phyloP scores from a whole-genome alignment of 2,888 invertebrate genomes.

The Chaitophorus viminalis region DNA sequence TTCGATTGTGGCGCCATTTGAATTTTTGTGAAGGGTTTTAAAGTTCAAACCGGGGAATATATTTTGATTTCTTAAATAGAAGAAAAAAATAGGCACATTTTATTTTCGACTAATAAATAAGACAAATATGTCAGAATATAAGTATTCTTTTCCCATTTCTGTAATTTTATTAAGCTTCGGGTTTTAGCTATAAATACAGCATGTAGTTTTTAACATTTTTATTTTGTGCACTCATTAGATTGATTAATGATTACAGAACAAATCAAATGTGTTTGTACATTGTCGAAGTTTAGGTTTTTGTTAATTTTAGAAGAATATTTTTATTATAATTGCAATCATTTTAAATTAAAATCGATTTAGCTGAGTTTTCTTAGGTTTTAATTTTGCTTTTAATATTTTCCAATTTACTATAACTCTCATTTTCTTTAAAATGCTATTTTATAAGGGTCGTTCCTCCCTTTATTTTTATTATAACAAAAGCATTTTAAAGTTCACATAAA shows the following conservation, averaged over 20 bases:
- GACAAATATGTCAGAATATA: not conserved
- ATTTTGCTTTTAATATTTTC: not conserved
- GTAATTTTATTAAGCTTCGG: not conserved
- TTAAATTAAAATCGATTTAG: not conserved
- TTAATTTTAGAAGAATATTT: not conserved
- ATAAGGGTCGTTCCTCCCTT: not conserved
- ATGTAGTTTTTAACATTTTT: not conserved
- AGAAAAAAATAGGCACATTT: not conserved
- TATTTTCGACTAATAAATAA: not conserved
- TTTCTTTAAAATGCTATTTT: conserved; percentile 13
- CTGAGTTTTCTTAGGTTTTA: not conserved
- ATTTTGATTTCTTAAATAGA: not conserved
- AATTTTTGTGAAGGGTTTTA: not conserved
- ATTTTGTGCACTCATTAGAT: no score
- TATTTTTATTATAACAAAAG: conserved; percentile 7
- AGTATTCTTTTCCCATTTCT: not conserved
- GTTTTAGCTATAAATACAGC: not conserved
- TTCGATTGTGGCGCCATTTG: conserved; percentile 1
- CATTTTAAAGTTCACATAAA: conserved; percentile 26
- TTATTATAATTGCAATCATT: not conserved
- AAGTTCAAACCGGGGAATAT: conserved; percentile 23
- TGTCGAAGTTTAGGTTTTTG: not conserved
- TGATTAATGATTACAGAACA: no score
- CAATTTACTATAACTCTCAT: not conserved
- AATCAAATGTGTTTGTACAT: not conserved